These are phyloP conservation scores for Gymnocephalus cernua DNA, from an alignment of 2,113 vertebrate species.

Conservation along the genomic window DNA sequence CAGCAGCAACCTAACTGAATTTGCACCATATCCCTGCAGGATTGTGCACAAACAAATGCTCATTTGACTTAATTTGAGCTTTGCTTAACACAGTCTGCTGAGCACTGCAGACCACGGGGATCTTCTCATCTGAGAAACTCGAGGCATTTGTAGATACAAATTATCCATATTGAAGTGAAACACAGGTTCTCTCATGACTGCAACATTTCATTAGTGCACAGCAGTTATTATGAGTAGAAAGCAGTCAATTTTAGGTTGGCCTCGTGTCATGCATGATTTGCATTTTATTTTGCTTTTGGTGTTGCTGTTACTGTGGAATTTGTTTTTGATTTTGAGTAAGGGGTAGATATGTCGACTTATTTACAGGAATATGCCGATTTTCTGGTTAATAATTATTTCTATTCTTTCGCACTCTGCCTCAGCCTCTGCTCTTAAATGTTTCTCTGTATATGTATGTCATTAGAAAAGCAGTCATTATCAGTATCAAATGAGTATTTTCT, in stretches of 20 bases:
- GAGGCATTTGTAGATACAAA: not conserved
- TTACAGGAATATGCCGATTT: not conserved
- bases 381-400: no score
- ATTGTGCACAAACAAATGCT: slow-evolving; percentile 11
- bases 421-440: no score
- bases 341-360: no score
- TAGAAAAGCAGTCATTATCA: not conserved
- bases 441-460: no score
- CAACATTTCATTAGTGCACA: not conserved
- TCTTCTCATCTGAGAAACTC: not conserved
- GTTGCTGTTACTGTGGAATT: not conserved
- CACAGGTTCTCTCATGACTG: not conserved
- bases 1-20: not conserved
- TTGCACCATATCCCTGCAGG: not conserved
- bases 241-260: not conserved
- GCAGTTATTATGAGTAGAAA: not conserved
- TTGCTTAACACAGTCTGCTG: not conserved
- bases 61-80: slow-evolving; percentile 1
- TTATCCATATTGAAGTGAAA: not conserved
- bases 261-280: not conserved
- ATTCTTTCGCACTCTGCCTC: no score
- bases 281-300: not conserved
- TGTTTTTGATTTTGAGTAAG: not conserved
- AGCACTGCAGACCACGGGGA: not conserved
- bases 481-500: not conserved